These are phyloP conservation scores for Spialia ferax DNA, from an alignment of 2,888 invertebrate species.

Conservation along the genomic window DNA sequence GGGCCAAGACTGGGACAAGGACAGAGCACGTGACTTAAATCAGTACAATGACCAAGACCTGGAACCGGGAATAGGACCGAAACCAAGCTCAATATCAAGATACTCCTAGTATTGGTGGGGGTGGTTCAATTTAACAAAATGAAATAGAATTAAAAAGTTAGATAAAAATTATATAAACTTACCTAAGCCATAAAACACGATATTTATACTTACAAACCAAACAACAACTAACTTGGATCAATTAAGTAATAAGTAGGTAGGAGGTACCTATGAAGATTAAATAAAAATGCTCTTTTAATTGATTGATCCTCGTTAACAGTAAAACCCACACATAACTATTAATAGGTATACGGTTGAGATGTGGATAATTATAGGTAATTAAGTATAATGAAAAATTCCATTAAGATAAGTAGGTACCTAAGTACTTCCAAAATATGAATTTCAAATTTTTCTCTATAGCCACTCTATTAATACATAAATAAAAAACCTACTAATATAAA, in stretches of 20 bases:
- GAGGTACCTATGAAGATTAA: too few species aligned
- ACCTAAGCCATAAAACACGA: not conserved
- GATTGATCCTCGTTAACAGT: not conserved
- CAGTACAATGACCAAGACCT: too few species aligned
- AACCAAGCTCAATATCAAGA: not conserved
- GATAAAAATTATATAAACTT: not conserved
- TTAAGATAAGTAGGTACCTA: too few species aligned
- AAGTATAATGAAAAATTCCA: conserved; percentile 9
- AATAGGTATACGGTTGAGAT: not conserved
- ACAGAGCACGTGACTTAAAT: too few species aligned
- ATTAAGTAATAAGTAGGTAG: not conserved
- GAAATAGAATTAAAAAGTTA: not conserved
- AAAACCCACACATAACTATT: not conserved
- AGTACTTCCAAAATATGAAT: too few species aligned
- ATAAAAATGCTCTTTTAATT: not conserved
- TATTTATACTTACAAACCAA: conserved; percentile 1
- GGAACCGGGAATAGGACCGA: too few species aligned
- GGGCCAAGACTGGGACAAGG: too few species aligned
- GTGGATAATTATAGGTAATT: not conserved
- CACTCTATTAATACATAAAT: too few species aligned
- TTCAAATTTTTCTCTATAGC: too few species aligned
- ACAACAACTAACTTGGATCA: not conserved
- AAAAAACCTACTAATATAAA: too few species aligned
- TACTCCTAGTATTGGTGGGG: not conserved
- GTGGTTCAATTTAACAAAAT: too few species aligned